Evolutionary conservation across 2,888 invertebrate genomes (phyloP).

Genomic region (Gasteruption jaculator): DNA sequence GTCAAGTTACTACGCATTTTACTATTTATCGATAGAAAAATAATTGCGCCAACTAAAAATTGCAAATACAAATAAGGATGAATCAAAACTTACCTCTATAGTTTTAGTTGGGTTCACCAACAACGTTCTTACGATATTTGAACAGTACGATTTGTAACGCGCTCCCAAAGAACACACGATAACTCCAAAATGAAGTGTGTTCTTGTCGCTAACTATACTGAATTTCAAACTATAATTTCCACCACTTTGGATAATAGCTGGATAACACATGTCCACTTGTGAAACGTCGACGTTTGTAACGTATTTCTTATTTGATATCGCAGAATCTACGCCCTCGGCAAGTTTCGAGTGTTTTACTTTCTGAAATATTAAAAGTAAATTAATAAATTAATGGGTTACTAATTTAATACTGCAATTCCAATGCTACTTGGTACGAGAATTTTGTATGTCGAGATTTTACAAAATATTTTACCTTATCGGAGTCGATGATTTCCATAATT

Average conservation of each 20-base stretch:
- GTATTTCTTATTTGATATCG: conserved; percentile 93
- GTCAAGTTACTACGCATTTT: too few relatives aligned
- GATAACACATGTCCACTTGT: conserved; percentile 96
- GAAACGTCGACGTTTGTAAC: conserved; percentile 84
- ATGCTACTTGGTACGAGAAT: background rate
- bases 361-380: conserved; percentile 53
- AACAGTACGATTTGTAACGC: conserved; percentile 96
- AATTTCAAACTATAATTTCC: conserved; percentile 97
- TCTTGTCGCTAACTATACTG: conserved; percentile 91
- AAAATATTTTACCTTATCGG: conserved; percentile 87
- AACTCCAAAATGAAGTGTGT: conserved; percentile 89
- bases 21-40: too few relatives aligned
- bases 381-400: conserved; percentile 2
- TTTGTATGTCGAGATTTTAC: too few relatives aligned
- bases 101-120: conserved; percentile 85
- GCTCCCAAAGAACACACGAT: conserved; percentile 94
- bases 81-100: conserved; percentile 52
- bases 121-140: conserved; percentile 94
- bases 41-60: background rate
- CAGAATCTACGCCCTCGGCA: conserved; percentile 90
- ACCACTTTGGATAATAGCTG: conserved; percentile 98
- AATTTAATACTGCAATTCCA: background rate
- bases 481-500: conserved; percentile 97
- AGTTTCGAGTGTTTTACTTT: conserved; percentile 95
- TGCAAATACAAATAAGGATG: too few relatives aligned